A percentile compares a stretch with the other conserved stretches of the same genome.
phyloP scores from a whole-genome alignment of 2,888 invertebrate species.

The Lasioglossum malachurum region DNA sequence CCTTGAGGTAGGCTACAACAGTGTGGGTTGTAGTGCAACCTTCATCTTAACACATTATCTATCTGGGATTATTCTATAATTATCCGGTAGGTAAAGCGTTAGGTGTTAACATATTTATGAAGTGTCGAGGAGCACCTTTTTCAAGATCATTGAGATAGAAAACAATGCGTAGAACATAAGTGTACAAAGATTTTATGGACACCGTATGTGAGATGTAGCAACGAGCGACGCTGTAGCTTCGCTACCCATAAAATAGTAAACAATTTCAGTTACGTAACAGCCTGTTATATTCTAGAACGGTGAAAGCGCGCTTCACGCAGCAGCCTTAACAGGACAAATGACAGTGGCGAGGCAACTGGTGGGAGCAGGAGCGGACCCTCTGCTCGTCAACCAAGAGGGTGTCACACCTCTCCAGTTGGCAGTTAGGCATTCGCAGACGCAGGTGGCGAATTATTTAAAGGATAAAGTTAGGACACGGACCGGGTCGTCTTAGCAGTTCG shows the following conservation, averaged over 20 bases:
- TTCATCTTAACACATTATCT: not conserved
- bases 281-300: slow-evolving; percentile 90
- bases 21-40: not conserved
- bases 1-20: not conserved
- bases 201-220: not conserved
- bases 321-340: slow-evolving; percentile 94
- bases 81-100: too few relatives aligned
- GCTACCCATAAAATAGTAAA: not conserved
- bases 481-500: slow-evolving; percentile 71
- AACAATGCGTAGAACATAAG: not conserved
- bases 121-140: too few relatives aligned
- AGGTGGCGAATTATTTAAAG: slow-evolving; percentile 87
- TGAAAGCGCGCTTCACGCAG: slow-evolving; percentile 96
- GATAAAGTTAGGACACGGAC: slow-evolving; percentile 83
- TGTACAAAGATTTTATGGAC: not conserved
- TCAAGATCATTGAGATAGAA: not conserved
- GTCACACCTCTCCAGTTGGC: slow-evolving; percentile 89
- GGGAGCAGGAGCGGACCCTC: slow-evolving; percentile 89
- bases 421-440: slow-evolving; percentile 85
- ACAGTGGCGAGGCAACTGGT: slow-evolving; percentile 91
- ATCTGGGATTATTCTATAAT: too few relatives aligned
- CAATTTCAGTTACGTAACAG: not conserved
- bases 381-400: slow-evolving; percentile 90
- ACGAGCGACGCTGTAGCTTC: not conserved
- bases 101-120: too few relatives aligned